Base-by-base conservation (phyloP, 2,888 invertebrate genomes). In the Polydrusus cervinus region DNA sequence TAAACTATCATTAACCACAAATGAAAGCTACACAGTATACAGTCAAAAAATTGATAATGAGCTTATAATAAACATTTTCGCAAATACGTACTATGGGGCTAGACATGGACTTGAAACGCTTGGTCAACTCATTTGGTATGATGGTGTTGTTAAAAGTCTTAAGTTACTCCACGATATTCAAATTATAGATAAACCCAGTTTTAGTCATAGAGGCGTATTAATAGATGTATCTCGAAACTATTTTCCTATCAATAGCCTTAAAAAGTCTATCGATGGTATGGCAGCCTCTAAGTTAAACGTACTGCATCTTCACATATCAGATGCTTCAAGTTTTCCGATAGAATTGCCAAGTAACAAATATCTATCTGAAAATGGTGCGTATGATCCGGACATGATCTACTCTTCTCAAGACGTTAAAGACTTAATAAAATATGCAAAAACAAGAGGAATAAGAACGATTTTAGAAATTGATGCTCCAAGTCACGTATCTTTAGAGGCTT, bases 221-320 rank as follows among this genome's bases (percentile, higher is more conserved):
- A 87, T 98, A 57, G 98, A 98, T 84, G 96, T 97, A 0, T 93
- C 97, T 0, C 89, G 98, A 40, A 97, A 97, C 86, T 98, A 91
- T 86, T 92, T 97, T 81, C 91, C 94, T 0, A 89, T 95, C 1
- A 88, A 88, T 10, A 89, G 92, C 51, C 89, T 95, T 40, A 90
- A 92, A 79, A 90, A 92, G 14, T 92, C 94, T 7, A 88, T 97
- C 82, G 93, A 95, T 79, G 96, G 93, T 2, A 97, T 97, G 97
- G 92, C 93, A 0, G 92, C 94, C 64, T 91, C 93, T 79, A 97
- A 97, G 86, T 85, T 97, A 79, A 97, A 97, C 87, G 95, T 95
- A 1, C 92, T 97, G 82, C 97, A 97, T 84, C 96, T 97, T 94
- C 94, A 95, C 84, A 89, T 94, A 60, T 93, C 93, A 3, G 97